These are phyloP conservation scores for Strigamia crassipes DNA, from an alignment of 2,888 invertebrate genomes.

Conservation along the genomic window DNA sequence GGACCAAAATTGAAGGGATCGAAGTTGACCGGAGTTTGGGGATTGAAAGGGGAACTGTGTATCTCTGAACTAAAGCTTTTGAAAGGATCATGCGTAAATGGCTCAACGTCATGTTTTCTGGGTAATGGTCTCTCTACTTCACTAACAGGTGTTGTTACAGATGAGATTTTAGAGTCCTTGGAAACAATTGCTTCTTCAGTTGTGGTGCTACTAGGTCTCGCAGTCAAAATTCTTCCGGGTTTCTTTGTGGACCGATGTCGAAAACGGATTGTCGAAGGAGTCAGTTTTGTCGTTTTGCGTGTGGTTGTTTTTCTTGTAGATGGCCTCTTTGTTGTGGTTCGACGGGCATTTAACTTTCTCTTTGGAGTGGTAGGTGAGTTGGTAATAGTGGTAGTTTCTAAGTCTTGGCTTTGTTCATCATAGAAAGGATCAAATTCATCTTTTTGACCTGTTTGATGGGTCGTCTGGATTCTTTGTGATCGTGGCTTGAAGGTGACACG, in stretches of 20 bases:
- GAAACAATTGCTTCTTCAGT: neutral
- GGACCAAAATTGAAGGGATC: conserved; percentile 43
- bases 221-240: neutral
- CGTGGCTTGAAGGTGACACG: neutral
- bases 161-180: neutral
- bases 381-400: neutral
- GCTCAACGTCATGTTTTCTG: neutral
- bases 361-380: neutral
- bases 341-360: neutral
- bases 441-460: neutral
- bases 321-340: neutral
- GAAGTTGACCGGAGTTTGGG: neutral
- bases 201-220: neutral
- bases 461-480: neutral
- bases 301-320: neutral
- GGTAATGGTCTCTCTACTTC: neutral
- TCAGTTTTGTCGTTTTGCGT: neutral
- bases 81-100: neutral
- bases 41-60: neutral
- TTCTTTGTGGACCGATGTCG: neutral
- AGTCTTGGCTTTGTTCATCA: conserved; percentile 10
- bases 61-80: neutral
- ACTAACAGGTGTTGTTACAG: neutral
- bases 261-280: neutral
- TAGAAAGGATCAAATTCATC: conserved; percentile 44